Evolutionary conservation across 2,113 vertebrate genomes (phyloP), one percentile per base, ranked within the genome.

Genomic region (Xiphias gladius): DNA sequence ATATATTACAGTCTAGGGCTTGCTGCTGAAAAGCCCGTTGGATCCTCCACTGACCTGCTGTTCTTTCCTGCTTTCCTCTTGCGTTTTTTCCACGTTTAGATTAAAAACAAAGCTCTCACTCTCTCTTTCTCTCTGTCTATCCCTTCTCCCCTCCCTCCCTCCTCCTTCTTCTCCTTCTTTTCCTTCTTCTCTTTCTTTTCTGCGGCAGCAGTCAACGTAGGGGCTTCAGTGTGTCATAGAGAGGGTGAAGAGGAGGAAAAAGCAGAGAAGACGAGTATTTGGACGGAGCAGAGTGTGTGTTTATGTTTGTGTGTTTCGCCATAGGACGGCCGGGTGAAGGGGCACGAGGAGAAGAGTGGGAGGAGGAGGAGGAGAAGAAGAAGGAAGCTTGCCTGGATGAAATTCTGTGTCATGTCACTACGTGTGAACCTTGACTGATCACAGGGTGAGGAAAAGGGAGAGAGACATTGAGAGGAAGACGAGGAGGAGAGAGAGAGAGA

Each of bases 1-100:
- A 95, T 96, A 95, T 96, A 96, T 96, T 96, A 96, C 95, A 96
- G 95, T 96, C 93, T 94, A 92, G 94, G 95, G 93, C 95, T 95
- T 85, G 93, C 95, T 95, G 95, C 94, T 95, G 95, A 96, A 96
- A 96, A 96, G 94, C 95, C 94, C 93, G 95, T 94, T 96, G 95
- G 95, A 96, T 96, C 94, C 93, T 94, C 93, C 90, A 95, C 93
- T 96, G 95, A 96, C 95, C 95, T 96, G 95, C 95, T 96, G 94
- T 95, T 95, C 95, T 95, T 94, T 95, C 93, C 94, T 95, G 94
- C 94, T 92, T 92, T 94, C 93, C 94, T 93, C 91, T 91, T 50
- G 83, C 55, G 52, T 89, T 91, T 91, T 84, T 90, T 91, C 90
- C 89, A 92, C 93, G 92, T 95, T 94, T 94, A 95, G 89, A 95